A percentile compares a stretch with the other conserved stretches of the same genome.
phyloP scores from a whole-genome alignment of 2,888 invertebrate genomes.

The Leptogaster cylindrica region DNA sequence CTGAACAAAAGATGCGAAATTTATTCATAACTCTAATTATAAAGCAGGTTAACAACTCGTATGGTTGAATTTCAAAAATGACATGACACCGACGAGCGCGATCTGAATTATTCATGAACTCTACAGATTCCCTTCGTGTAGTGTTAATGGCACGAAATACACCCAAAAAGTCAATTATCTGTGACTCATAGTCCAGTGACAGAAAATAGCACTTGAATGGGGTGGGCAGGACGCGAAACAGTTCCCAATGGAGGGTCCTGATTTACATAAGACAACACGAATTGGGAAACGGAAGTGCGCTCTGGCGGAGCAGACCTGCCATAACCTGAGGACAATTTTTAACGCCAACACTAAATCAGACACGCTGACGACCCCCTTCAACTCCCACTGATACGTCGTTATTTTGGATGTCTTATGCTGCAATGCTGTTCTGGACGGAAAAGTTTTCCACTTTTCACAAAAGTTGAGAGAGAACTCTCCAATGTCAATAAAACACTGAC shows the following conservation, averaged over 20 bases:
- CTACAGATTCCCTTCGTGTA: slow-evolving; percentile 1
- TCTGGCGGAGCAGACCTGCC: not conserved
- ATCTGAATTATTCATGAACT: slow-evolving; percentile 16
- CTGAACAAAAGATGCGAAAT: not conserved
- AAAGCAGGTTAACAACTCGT: not conserved
- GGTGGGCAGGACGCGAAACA: not conserved
- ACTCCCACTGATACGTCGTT: not conserved
- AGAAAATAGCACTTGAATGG: not conserved
- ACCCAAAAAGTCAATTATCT: slow-evolving; percentile 36
- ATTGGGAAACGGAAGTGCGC: not conserved
- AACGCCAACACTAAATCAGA: slow-evolving; percentile 12
- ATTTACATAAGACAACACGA: slow-evolving; percentile 21
- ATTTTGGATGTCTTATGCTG: not conserved
- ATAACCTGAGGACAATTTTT: slow-evolving; percentile 1
- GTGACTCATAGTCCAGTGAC: not conserved
- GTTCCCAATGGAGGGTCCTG: slow-evolving; percentile 1
- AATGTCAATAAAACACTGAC: slow-evolving; percentile 22
- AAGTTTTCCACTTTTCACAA: slow-evolving; percentile 18
- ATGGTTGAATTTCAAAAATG: not conserved
- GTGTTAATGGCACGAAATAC: slow-evolving; percentile 23
- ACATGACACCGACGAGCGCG: not conserved
- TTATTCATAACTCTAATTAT: slow-evolving; percentile 18
- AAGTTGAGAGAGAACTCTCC: slow-evolving; percentile 7
- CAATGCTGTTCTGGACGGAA: not conserved
- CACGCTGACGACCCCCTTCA: not conserved